Percentiles rank a stretch among this genome's conserved stretches.
Evolutionary conservation across 2,113 vertebrate species (phyloP).

Genomic region (Antechinus stuartii): DNA sequence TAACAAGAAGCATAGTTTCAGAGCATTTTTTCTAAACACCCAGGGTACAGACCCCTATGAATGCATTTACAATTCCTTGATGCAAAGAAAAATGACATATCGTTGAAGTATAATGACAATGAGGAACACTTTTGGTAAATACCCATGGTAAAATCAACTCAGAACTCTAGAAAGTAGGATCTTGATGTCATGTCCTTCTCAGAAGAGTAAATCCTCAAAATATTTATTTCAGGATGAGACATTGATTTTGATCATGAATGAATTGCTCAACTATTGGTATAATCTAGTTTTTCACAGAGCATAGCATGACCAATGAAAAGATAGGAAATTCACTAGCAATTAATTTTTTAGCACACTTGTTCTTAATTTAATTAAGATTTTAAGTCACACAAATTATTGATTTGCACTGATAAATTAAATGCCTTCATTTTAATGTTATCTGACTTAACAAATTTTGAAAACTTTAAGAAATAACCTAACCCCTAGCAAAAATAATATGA

Average conservation of each 20-base stretch:
- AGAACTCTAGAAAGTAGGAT: background rate
- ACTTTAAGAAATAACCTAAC: background rate
- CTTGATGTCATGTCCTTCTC: background rate
- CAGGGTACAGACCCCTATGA: background rate
- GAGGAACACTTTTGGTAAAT: background rate
- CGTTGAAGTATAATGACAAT: background rate
- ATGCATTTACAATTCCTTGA: background rate
- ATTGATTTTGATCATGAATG: background rate
- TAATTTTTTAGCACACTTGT: background rate
- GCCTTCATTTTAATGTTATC: too few relatives aligned
- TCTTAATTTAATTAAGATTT: background rate
- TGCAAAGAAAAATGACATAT: background rate
- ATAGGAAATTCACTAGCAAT: background rate
- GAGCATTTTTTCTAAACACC: background rate
- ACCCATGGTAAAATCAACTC: background rate
- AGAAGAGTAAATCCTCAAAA: background rate
- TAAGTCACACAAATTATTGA: background rate
- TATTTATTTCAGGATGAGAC: background rate
- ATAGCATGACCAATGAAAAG: background rate
- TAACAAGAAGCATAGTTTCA: background rate
- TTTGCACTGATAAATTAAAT: background rate
- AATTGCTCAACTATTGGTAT: background rate
- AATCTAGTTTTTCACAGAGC: background rate
- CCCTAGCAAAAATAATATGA: background rate
- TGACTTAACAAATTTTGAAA: background rate